Percentiles rank a stretch among this genome's conserved stretches.
These are phyloP conservation scores for Octomys mimax DNA, from an alignment of 2,797 vertebrate genomes.

Conservation along the genomic window DNA sequence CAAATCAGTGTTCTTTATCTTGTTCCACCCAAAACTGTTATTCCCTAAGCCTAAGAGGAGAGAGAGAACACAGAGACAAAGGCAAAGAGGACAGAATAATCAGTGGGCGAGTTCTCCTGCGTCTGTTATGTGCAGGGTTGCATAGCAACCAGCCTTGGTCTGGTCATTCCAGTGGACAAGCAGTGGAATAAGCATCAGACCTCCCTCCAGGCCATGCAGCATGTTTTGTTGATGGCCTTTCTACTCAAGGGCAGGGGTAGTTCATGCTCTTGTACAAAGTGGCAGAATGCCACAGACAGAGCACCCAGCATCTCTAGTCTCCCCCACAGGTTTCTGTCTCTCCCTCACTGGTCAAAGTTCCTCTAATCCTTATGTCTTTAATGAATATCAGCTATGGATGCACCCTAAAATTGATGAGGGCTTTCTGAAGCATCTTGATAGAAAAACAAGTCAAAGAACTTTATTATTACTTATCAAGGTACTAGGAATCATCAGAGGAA, in stretches of 20 bases:
- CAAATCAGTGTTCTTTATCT: slow-evolving; percentile 38
- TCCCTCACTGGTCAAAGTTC: background rate
- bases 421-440: slow-evolving; percentile 23
- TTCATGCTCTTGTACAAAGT: slow-evolving; percentile 5
- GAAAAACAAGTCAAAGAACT: background rate
- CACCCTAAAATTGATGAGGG: background rate
- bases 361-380: background rate
- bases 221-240: slow-evolving; percentile 48
- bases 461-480: slow-evolving; percentile 13
- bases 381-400: background rate
- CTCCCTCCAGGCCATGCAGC: background rate
- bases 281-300: background rate
- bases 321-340: background rate
- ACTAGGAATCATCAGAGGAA: slow-evolving; percentile 11
- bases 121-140: slow-evolving; percentile 69
- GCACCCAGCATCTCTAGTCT: slow-evolving; percentile 1
- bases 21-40: slow-evolving; percentile 40
- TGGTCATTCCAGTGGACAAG: slow-evolving; percentile 43
- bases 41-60: background rate
- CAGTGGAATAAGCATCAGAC: slow-evolving; percentile 37
- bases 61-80: slow-evolving; percentile 43
- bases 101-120: slow-evolving; percentile 27
- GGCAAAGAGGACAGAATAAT: slow-evolving; percentile 33
- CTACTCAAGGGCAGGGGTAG: background rate
- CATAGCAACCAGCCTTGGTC: slow-evolving; percentile 56